These are phyloP conservation scores for Hypercompe scribonia DNA, from an alignment of 2,888 invertebrate species.

Conservation along the genomic window DNA sequence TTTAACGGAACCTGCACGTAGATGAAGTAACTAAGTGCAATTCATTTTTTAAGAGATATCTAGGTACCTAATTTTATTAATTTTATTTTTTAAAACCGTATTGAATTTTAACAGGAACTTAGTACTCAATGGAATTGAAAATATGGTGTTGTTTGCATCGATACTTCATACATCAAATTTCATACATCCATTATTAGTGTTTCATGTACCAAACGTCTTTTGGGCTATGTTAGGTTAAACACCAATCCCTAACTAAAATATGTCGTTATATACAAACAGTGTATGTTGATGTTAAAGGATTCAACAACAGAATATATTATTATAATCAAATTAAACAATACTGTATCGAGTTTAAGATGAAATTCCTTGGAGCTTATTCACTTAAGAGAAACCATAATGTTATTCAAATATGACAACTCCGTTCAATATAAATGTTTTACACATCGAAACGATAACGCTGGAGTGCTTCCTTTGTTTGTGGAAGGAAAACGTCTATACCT, in stretches of 20 bases:
- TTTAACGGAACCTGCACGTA: too few species aligned
- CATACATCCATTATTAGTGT: too few species aligned
- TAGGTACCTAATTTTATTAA: too few species aligned
- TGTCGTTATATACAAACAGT: neutral
- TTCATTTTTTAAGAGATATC: too few species aligned
- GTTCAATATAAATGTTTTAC: conserved; percentile 13
- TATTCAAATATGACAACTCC: conserved; percentile 7
- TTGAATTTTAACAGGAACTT: too few species aligned
- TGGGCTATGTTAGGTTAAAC: neutral
- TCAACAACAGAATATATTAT: neutral
- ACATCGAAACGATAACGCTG: conserved; percentile 31
- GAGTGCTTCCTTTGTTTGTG: conserved; percentile 29
- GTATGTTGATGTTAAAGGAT: neutral
- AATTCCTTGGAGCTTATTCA: conserved; percentile 14
- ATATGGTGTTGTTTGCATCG: too few species aligned
- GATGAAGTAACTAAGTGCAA: too few species aligned
- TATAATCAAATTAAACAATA: conserved; percentile 12
- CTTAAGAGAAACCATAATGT: conserved; percentile 7
- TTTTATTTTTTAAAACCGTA: too few species aligned
- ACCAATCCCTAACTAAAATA: neutral
- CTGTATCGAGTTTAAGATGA: conserved; percentile 8
- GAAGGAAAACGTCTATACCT: conserved; percentile 52
- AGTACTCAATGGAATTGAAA: too few species aligned
- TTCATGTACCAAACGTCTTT: neutral
- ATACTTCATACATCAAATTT: too few species aligned